These are phyloP conservation scores for Myrmecobius fasciatus DNA, from an alignment of 2,113 vertebrate genomes.

Conservation along the genomic window DNA sequence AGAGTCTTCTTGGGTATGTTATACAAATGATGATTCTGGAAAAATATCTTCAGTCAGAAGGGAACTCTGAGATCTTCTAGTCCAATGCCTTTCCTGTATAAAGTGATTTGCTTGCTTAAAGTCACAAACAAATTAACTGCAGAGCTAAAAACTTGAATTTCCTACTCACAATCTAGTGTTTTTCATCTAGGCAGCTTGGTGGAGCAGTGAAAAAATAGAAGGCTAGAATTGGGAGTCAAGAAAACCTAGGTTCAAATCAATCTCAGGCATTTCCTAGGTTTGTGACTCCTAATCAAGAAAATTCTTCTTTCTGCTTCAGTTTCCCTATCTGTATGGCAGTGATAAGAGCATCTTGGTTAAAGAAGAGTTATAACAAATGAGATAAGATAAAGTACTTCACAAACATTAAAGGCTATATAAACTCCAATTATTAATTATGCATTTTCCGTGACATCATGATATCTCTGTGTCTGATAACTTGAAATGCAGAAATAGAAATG, in stretches of 20 bases:
- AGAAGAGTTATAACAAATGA: background rate
- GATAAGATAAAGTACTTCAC: background rate
- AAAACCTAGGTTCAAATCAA: background rate
- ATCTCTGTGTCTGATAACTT: background rate
- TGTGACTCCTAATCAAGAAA: background rate
- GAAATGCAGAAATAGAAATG: background rate
- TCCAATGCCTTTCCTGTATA: background rate
- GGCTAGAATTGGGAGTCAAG: background rate
- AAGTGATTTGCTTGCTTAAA: background rate
- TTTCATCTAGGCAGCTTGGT: background rate
- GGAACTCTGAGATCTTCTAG: background rate
- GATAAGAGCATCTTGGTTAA: background rate
- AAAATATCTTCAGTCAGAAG: background rate
- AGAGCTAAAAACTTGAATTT: background rate
- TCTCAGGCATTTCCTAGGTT: background rate
- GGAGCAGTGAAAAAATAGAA: background rate
- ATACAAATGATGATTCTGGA: background rate
- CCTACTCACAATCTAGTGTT: background rate
- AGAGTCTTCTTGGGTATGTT: background rate
- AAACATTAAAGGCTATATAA: background rate
- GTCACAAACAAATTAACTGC: background rate
- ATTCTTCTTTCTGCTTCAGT: background rate
- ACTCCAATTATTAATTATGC: background rate
- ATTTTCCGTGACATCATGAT: background rate
- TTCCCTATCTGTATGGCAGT: background rate